Evolutionary conservation across 1,140 invertebrate genomes (phyloP).

Genomic region (Drosophila azteca): DNA sequence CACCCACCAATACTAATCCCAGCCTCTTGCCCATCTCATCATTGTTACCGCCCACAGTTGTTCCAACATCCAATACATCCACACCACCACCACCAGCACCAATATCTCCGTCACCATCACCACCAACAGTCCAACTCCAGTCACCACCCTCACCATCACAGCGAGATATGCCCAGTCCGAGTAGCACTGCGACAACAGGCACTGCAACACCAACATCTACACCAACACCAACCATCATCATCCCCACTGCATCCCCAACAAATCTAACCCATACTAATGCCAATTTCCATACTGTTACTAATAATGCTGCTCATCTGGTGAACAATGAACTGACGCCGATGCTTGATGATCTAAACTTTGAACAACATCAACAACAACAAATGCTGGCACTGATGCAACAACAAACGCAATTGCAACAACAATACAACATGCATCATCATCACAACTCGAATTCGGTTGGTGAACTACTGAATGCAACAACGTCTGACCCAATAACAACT

Average conservation of each 20-base stretch:
- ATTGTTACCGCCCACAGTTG: constrained; percentile 77
- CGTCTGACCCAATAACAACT: constrained; percentile 26
- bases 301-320: constrained; percentile 70
- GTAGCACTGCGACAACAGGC: constrained; percentile 10
- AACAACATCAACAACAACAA: constrained; percentile 74
- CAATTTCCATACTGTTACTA: constrained; percentile 80
- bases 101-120: constrained; percentile 39
- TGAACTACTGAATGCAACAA: constrained; percentile 49
- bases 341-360: constrained; percentile 21
- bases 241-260: constrained; percentile 42
- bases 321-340: constrained; percentile 25
- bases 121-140: constrained; percentile 49
- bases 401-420: constrained; percentile 81
- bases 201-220: constrained; percentile 30
- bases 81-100: constrained; percentile 52
- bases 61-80: constrained; percentile 64
- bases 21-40: constrained; percentile 73
- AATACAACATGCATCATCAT: constrained; percentile 69
- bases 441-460: constrained; percentile 54
- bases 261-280: constrained; percentile 80
- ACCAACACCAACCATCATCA: constrained; percentile 28
- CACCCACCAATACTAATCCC: constrained; percentile 68
- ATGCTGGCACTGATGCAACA: constrained; percentile 76
- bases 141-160: constrained; percentile 14
- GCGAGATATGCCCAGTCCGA: constrained; percentile 14